Conservation (phyloP, 1,140 invertebrate genomes). For the Bombus superbus region DNA sequence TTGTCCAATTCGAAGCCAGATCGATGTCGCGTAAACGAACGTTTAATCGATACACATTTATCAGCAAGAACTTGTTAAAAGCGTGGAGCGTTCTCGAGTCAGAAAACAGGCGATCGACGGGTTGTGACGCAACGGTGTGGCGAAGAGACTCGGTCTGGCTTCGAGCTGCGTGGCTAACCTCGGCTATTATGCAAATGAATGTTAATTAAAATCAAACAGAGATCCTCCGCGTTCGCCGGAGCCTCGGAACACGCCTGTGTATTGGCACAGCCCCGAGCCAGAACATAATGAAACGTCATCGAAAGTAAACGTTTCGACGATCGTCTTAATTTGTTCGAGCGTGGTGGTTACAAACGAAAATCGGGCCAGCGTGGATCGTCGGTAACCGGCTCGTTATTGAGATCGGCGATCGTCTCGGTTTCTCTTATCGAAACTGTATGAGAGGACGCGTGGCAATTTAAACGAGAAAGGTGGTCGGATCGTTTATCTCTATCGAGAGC, state of each 20-base stretch:
- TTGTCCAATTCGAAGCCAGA: background rate
- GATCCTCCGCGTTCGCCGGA: slow-evolving; percentile 51
- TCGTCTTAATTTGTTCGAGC: slow-evolving; percentile 45
- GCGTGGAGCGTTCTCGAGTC: slow-evolving; percentile 11
- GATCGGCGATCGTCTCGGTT: slow-evolving; percentile 18
- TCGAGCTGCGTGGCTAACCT: slow-evolving; percentile 57
- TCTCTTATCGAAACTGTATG: slow-evolving; percentile 42
- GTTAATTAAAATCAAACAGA: slow-evolving; percentile 79
- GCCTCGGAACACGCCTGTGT: slow-evolving; percentile 4
- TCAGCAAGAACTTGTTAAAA: slow-evolving; percentile 12
- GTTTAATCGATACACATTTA: background rate
- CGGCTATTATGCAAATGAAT: slow-evolving; percentile 78
- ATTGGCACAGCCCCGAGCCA: background rate
- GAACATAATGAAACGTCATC: background rate
- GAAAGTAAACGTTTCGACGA: slow-evolving; percentile 19
- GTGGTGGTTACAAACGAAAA: slow-evolving; percentile 18
- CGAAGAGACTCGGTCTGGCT: slow-evolving; percentile 42
- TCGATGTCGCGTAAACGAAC: background rate
- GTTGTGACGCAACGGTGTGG: slow-evolving; percentile 53
- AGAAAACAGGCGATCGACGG: slow-evolving; percentile 19
- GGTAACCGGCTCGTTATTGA: background rate
- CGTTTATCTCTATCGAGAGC: slow-evolving; percentile 33
- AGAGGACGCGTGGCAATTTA: slow-evolving; percentile 34
- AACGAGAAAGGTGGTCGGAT: slow-evolving; percentile 16
- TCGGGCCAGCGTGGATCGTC: background rate